Conservation (phyloP, 2,113 vertebrate genomes). For the Rhinogobius similis region DNA sequence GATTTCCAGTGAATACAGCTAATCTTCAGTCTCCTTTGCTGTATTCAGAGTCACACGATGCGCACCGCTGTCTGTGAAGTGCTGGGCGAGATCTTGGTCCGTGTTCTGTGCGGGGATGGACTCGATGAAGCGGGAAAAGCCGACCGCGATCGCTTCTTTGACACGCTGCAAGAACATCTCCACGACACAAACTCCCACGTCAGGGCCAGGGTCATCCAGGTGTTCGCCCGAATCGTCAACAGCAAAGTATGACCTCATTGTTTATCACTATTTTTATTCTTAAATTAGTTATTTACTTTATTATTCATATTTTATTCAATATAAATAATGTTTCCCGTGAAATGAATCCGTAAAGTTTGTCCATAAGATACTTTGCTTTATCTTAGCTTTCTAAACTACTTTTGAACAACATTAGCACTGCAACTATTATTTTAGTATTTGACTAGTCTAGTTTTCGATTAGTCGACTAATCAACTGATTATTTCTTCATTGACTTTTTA, state of each 20-base stretch:
- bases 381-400: background rate
- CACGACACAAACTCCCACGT: conserved; percentile 87
- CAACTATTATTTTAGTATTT: background rate
- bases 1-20: no score
- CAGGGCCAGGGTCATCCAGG: conserved; percentile 87
- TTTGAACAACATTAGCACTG: no score
- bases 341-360: no score
- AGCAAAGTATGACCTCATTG: conserved; percentile 79
- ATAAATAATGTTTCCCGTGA: no score
- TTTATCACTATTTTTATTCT: background rate
- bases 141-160: conserved; percentile 89
- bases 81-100: conserved; percentile 85
- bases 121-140: conserved; percentile 83
- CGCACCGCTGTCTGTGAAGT: conserved; percentile 88
- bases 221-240: conserved; percentile 87
- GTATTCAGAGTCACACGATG: conserved; percentile 83
- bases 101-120: conserved; percentile 86
- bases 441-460: no score
- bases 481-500: no score
- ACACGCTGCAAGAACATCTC: conserved; percentile 85
- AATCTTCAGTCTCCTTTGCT: background rate
- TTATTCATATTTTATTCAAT: no score
- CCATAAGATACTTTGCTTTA: no score
- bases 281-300: no score
- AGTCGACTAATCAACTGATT: no score